phyloP scores from a whole-genome alignment of 2,888 invertebrate species.

The Acronicta psi region DNA sequence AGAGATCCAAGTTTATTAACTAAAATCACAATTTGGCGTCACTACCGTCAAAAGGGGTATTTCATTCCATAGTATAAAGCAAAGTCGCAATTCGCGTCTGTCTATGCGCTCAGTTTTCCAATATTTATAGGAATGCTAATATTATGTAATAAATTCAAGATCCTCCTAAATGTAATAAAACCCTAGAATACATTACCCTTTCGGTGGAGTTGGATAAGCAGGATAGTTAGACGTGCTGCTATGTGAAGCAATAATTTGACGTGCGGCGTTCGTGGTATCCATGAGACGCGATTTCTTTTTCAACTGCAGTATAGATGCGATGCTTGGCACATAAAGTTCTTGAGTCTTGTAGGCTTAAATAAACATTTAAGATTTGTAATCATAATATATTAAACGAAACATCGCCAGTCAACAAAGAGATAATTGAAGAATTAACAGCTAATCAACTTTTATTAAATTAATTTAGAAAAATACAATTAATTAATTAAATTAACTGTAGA shows the following conservation, averaged over 20 bases:
- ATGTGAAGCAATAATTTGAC: constrained; percentile 89
- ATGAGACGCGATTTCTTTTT: constrained; percentile 89
- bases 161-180: neutral
- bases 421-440: too few species aligned
- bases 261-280: constrained; percentile 90
- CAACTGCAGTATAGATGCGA: constrained; percentile 90
- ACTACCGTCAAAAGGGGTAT: too few species aligned
- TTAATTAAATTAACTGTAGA: too few species aligned
- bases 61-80: too few species aligned
- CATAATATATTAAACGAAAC: neutral
- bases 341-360: constrained; percentile 73
- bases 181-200: constrained; percentile 47
- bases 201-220: constrained; percentile 61
- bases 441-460: too few species aligned
- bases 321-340: constrained; percentile 90
- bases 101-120: too few species aligned
- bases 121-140: too few species aligned
- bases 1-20: too few species aligned
- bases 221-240: constrained; percentile 76
- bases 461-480: too few species aligned
- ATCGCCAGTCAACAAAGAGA: neutral
- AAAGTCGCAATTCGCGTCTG: too few species aligned
- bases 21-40: too few species aligned
- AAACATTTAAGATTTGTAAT: constrained; percentile 7
- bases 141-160: too few species aligned